A percentile compares a stretch with the other conserved stretches of the same genome.
phyloP scores from a whole-genome alignment of 2,113 vertebrate genomes.

The Tenebrosternarchus preto region DNA sequence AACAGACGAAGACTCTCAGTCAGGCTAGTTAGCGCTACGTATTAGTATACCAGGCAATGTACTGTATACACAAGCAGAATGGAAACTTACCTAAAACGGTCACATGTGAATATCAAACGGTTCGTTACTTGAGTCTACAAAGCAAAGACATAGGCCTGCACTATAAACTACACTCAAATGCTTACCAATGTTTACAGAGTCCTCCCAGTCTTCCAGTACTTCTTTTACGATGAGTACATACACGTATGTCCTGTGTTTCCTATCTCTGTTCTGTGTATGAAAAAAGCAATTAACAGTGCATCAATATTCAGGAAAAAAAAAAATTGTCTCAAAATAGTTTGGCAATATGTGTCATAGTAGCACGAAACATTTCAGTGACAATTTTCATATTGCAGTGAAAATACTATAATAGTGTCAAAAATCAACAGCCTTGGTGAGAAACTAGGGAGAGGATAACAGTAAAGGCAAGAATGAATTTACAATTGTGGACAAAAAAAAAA shows the following conservation, averaged over 20 bases:
- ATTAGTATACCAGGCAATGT: not conserved
- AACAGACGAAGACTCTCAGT: slow-evolving; percentile 50
- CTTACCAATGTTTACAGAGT: slow-evolving; percentile 97
- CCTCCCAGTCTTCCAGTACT: slow-evolving; percentile 97
- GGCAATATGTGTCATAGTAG: not conserved
- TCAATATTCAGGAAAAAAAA: not conserved
- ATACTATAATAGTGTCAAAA: no score
- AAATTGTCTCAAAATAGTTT: no score
- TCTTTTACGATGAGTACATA: slow-evolving; percentile 96
- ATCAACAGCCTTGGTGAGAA: no score
- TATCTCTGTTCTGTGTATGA: slow-evolving; percentile 85
- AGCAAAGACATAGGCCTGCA: no score
- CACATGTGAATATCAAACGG: not conserved
- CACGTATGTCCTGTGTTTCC: slow-evolving; percentile 97
- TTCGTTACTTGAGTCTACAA: not conserved
- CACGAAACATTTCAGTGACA: no score
- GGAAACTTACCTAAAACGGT: not conserved
- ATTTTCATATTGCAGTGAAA: no score
- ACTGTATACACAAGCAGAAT: not conserved
- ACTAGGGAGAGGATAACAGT: no score
- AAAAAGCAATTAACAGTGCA: not conserved
- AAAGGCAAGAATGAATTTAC: no score
- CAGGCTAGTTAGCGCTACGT: not conserved
- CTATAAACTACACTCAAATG: not conserved
- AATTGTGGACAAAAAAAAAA: no score